Conservation (phyloP, 2,888 invertebrate genomes). For the Stenurella melanura region DNA sequence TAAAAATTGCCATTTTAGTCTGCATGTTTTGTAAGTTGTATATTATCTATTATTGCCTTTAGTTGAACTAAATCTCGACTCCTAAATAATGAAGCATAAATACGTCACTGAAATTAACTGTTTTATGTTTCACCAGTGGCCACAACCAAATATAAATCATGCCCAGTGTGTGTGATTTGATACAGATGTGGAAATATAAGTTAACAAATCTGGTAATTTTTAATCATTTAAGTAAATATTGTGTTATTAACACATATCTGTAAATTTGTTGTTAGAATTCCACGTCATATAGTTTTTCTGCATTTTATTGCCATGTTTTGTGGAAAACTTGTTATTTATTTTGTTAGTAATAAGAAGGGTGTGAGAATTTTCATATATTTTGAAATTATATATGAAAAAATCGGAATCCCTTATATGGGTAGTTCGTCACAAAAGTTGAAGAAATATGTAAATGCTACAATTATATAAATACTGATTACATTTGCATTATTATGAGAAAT, state of each 20-base stretch:
- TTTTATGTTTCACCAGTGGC: too few relatives aligned
- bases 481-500: too few relatives aligned
- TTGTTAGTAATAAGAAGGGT: neutral
- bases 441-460: neutral
- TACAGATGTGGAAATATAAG: neutral
- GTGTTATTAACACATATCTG: conserved; percentile 1
- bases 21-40: too few relatives aligned
- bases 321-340: conserved; percentile 3
- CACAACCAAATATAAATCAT: too few relatives aligned
- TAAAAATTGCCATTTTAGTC: too few relatives aligned
- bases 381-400: neutral
- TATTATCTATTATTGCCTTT: too few relatives aligned
- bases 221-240: neutral
- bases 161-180: too few relatives aligned
- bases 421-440: neutral
- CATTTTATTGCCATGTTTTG: neutral
- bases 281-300: neutral
- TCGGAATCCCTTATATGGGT: neutral
- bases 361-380: too few relatives aligned
- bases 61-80: too few relatives aligned
- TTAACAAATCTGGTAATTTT: neutral
- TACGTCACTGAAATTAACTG: too few relatives aligned
- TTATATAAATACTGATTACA: neutral
- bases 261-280: conserved; percentile 4
- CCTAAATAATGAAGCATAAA: too few relatives aligned